These are phyloP conservation scores for Rhizomys pruinosus DNA, from an alignment of 2,113 vertebrate genomes.

Conservation along the genomic window DNA sequence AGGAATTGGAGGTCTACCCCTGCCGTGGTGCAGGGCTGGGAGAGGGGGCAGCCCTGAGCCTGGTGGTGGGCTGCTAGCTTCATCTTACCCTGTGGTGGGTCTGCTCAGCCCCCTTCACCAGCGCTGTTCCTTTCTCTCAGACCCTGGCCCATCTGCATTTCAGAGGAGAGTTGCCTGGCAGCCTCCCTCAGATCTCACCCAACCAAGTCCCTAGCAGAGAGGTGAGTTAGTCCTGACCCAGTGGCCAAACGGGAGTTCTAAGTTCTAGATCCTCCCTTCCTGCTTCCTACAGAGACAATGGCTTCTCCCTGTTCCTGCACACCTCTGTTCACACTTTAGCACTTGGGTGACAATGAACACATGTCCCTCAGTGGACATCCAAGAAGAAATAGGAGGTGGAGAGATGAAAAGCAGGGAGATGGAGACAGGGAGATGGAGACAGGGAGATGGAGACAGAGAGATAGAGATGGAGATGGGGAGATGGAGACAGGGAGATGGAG, in stretches of 20 bases:
- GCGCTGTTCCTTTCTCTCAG: not conserved
- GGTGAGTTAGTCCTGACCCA: not conserved
- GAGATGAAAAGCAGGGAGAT: rapidly evolving
- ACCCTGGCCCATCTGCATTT: not conserved
- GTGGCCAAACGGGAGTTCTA: not conserved
- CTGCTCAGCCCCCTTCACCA: not conserved
- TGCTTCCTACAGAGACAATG: not conserved
- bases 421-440: too few species aligned
- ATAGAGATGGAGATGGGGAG: too few species aligned
- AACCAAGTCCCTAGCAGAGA: not conserved
- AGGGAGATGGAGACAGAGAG: too few species aligned
- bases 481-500: not conserved
- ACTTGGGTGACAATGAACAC: not conserved
- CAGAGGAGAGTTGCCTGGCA: not conserved
- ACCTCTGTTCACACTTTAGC: not conserved
- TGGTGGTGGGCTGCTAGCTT: not conserved
- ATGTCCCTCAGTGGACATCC: not conserved
- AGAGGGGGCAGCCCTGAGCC: not conserved
- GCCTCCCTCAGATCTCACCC: not conserved
- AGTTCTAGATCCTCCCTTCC: too few species aligned
- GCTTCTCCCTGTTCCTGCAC: not conserved
- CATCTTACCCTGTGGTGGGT: not conserved
- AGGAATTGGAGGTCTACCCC: not conserved
- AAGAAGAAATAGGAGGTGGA: not conserved
- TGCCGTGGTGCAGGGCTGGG: not conserved